phyloP scores from a whole-genome alignment of 23 tunicate genomes.

The Phallusia fumigata region DNA sequence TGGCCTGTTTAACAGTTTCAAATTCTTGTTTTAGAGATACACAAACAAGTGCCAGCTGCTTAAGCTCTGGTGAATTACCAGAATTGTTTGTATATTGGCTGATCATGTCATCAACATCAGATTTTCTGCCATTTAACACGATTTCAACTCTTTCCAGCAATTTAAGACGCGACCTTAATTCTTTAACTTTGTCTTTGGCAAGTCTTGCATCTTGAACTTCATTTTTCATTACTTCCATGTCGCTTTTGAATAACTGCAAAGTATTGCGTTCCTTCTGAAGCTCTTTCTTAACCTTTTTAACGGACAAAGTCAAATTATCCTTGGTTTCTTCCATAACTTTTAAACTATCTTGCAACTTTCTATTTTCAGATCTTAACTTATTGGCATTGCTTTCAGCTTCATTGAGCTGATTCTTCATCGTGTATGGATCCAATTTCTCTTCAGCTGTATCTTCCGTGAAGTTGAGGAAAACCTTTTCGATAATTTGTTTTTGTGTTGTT shows the following conservation, averaged over 20 bases:
- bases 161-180: slow-evolving; percentile 37
- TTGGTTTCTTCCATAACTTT: slow-evolving; percentile 26
- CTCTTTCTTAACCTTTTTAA: slow-evolving; percentile 28
- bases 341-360: slow-evolving; percentile 25
- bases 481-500: slow-evolving; percentile 33
- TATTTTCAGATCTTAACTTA: slow-evolving; percentile 24
- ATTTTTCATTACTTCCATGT: slow-evolving; percentile 41
- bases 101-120: slow-evolving; percentile 76
- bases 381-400: slow-evolving; percentile 26
- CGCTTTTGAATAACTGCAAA: slow-evolving; percentile 36
- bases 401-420: slow-evolving; percentile 47
- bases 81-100: slow-evolving; percentile 33
- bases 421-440: slow-evolving; percentile 53
- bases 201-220: slow-evolving; percentile 31
- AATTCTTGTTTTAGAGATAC: slow-evolving; percentile 89
- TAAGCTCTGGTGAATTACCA: slow-evolving; percentile 4
- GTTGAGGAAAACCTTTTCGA: slow-evolving; percentile 39
- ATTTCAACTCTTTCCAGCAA: slow-evolving; percentile 54
- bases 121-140: slow-evolving; percentile 54
- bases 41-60: slow-evolving; percentile 61
- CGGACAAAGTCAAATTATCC: slow-evolving; percentile 21
- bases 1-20: slow-evolving; percentile 55
- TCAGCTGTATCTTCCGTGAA: slow-evolving; percentile 40
- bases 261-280: slow-evolving; percentile 22
- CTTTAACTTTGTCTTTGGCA: slow-evolving; percentile 37